Evolutionary conservation across 2,113 vertebrate species (phyloP).

Genomic region (Oncorhynchus tshawytscha): DNA sequence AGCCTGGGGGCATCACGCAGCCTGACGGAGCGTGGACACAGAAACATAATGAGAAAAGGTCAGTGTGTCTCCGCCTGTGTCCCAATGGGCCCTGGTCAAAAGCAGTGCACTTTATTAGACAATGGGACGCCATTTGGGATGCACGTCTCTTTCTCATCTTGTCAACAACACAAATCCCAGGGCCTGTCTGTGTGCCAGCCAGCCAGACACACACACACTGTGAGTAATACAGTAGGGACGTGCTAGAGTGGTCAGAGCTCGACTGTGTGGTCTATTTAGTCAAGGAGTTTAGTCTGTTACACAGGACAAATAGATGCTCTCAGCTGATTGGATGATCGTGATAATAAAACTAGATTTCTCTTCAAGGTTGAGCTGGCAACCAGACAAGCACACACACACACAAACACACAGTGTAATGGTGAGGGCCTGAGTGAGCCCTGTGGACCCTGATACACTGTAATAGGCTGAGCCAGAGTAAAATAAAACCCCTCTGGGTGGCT

Average conservation of each 20-base stretch:
- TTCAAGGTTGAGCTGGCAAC: conserved; percentile 44
- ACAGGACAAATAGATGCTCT: no score
- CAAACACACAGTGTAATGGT: background rate
- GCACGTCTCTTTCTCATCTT: conserved; percentile 43
- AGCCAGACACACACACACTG: background rate
- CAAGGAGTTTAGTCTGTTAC: no score
- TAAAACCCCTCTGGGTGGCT: no score
- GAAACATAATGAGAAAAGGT: conserved; percentile 78
- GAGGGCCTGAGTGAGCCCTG: no score
- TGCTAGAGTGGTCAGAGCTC: no score
- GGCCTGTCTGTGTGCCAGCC: conserved; percentile 37
- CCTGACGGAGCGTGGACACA: conserved; percentile 64
- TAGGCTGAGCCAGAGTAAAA: no score
- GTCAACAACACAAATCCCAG: conserved; percentile 72
- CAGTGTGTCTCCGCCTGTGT: conserved; percentile 53
- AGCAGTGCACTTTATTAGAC: no score
- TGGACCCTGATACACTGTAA: background rate
- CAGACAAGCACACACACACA: background rate
- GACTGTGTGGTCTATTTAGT: no score
- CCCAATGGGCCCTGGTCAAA: no score
- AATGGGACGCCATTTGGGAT: no score
- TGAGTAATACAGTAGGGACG: no score
- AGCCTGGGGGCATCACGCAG: conserved; percentile 63
- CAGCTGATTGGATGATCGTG: no score
- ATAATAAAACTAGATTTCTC: conserved; percentile 13